These are phyloP conservation scores for Nomada flava DNA, from an alignment of 2,888 invertebrate species.

Conservation along the genomic window DNA sequence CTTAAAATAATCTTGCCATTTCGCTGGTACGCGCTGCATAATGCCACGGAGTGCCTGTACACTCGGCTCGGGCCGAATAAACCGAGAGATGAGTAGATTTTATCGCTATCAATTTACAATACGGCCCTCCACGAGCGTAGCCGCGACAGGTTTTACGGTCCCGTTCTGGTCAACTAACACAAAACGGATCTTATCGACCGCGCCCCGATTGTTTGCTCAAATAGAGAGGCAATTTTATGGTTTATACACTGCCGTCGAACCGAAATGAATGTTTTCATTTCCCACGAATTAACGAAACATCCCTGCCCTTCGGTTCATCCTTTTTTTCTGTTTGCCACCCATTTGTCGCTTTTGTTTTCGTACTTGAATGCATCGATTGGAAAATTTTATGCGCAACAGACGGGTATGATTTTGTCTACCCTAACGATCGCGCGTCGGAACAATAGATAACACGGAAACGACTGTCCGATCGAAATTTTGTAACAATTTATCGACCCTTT, in stretches of 20 bases:
- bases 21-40: constrained; percentile 62
- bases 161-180: constrained; percentile 62
- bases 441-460: neutral
- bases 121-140: constrained; percentile 44
- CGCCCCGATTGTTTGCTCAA: constrained; percentile 64
- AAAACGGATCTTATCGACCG: constrained; percentile 68
- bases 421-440: neutral
- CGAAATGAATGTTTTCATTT: constrained; percentile 43
- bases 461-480: constrained; percentile 16
- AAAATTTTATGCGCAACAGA: constrained; percentile 35
- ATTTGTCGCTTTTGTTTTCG: neutral
- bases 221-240: constrained; percentile 62
- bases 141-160: constrained; percentile 61
- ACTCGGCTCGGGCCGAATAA: constrained; percentile 51
- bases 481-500: constrained; percentile 20
- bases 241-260: constrained; percentile 38
- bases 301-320: neutral
- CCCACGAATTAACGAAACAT: constrained; percentile 36
- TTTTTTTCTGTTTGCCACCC: neutral
- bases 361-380: neutral
- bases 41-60: constrained; percentile 20
- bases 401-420: constrained; percentile 14
- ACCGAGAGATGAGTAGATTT: constrained; percentile 71
- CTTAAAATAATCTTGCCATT: constrained; percentile 72
- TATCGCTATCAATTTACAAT: constrained; percentile 72